Evolutionary conservation across 2,888 invertebrate species (phyloP), one percentile per base, ranked within the genome.

Genomic region (Microplitis manilae): DNA sequence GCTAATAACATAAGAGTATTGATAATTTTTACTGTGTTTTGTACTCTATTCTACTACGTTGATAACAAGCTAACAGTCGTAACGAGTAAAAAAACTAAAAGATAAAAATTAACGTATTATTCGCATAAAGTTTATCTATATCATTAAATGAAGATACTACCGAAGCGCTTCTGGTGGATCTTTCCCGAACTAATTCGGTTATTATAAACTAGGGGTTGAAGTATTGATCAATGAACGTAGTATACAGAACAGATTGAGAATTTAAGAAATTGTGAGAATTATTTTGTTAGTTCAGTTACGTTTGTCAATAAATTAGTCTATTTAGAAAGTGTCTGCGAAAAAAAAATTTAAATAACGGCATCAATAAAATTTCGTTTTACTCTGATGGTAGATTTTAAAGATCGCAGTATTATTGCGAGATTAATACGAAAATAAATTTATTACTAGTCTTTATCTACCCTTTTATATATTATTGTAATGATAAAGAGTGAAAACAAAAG

Each of bases 161-260:
- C 13, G 13, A 13, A 50, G 50, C 50, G 50, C 50, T 50, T 13
- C 50, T 50, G 13, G 50, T 13, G 50, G 50, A 50, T 13, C 13
- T 50, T 50, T 9, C 13, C 4, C 8, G 50, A 50, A 50, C 50
- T 8, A 50, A 13, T 50, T 50, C 13, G 13, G 8, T 50, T 50
- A 50, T 13, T 13, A 50, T 9, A 13, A 50, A 72, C 40, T 61
- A 72, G 62, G 71, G 71, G 71, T n/a, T 72, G 71, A 39, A 72
- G 71, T 72, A 72, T 72, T 72, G 71, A 72, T 72, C 62, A 72
- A 72, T 72, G 17, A 72, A 72, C 17, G 41, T 17, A 60, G 68
- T 68, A 61, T n/a, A 61, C 61, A 60, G 15, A 60, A 38, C 59
- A 70, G 70, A 60, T 8, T 20, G 61, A 60, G 60, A 70, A 30